phyloP scores from a whole-genome alignment of 2,888 invertebrate genomes.

The Hypomecis atomaria region DNA sequence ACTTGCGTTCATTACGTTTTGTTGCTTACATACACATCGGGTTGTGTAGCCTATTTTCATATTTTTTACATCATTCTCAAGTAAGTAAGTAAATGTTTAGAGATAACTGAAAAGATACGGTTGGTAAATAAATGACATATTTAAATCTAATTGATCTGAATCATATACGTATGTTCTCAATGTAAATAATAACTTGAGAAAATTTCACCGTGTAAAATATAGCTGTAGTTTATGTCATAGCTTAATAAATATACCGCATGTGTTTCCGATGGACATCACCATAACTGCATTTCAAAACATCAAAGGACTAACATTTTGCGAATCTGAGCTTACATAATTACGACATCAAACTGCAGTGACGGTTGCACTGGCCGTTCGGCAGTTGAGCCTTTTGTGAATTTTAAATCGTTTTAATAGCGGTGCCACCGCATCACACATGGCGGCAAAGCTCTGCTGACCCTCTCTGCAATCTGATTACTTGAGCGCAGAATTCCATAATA shows the following conservation, averaged over 20 bases:
- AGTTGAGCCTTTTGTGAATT: slow-evolving; percentile 80
- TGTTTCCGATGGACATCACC: slow-evolving; percentile 33
- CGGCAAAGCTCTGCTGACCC: slow-evolving; percentile 61
- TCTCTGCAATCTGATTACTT: slow-evolving; percentile 66
- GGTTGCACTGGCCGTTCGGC: slow-evolving; percentile 61
- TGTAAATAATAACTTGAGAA: no score
- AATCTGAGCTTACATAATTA: slow-evolving; percentile 72
- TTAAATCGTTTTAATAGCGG: slow-evolving; percentile 82
- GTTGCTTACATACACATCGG: no score
- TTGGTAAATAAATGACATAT: no score
- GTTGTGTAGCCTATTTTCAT: no score
- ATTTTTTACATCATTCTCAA: no score
- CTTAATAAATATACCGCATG: slow-evolving; percentile 39
- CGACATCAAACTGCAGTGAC: slow-evolving; percentile 73
- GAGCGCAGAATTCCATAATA: slow-evolving; percentile 31
- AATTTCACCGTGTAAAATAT: no score
- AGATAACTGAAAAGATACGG: no score
- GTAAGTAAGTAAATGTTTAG: no score
- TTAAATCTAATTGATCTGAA: no score
- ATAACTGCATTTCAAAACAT: slow-evolving; percentile 64
- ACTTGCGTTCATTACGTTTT: not conserved
- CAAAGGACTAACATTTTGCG: slow-evolving; percentile 67
- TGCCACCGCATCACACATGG: slow-evolving; percentile 51
- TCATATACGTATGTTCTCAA: no score
- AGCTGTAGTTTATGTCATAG: slow-evolving; percentile 9